Conservation (phyloP, 2,888 invertebrate genomes). For the Tipula confusa region DNA sequence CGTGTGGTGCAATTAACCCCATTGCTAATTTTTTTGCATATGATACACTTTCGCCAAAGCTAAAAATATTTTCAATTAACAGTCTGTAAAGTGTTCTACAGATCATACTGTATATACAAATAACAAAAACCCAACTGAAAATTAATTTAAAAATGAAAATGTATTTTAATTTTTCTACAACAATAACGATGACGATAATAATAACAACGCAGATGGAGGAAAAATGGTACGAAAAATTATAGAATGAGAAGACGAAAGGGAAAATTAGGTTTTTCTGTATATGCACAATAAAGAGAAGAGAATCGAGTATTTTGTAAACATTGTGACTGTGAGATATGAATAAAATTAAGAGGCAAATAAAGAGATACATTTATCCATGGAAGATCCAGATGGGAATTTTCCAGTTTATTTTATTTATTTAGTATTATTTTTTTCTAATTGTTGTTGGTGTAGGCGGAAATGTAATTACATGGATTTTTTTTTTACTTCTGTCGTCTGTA, state of each 20-base stretch:
- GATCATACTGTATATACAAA: not conserved
- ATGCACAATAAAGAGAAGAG: not conserved
- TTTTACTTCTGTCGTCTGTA: not conserved
- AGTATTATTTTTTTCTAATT: not conserved
- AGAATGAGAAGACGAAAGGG: not conserved
- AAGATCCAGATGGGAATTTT: not conserved
- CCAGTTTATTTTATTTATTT: not conserved
- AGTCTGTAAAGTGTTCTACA: too few species aligned
- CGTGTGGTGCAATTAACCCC: too few species aligned
- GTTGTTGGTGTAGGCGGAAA: constrained; percentile 9
- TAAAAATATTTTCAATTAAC: too few species aligned
- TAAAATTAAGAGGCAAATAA: not conserved
- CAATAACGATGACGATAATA: not conserved
- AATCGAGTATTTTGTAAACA: too few species aligned
- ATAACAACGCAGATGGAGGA: not conserved
- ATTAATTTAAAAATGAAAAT: constrained; percentile 12
- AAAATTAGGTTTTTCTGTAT: not conserved
- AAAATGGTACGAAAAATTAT: not conserved
- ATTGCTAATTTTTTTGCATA: too few species aligned
- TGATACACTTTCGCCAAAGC: too few species aligned
- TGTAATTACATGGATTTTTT: constrained; percentile 9
- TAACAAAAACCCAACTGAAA: not conserved
- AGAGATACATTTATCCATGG: not conserved
- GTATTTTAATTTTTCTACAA: not conserved
- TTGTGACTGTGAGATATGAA: not conserved